Evolutionary conservation across 2,888 invertebrate species (phyloP), one percentile per base, ranked within the genome.

Genomic region (Drosophila paranaensis): DNA sequence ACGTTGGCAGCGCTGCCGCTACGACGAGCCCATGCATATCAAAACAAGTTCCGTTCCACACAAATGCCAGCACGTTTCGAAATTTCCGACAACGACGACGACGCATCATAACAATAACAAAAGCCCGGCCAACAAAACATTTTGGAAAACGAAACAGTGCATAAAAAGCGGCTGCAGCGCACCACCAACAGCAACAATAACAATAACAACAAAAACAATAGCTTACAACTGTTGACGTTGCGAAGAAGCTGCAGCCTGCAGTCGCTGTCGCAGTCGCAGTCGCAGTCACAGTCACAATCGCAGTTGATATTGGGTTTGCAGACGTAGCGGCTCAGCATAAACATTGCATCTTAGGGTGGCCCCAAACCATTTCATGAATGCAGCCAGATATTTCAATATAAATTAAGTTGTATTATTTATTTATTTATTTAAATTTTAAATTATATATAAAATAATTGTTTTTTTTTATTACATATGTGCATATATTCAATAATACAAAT

Each of bases 41-140:
- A 88, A 83, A 84, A 84, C 83, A 84, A 84, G 83, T 84, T 84
- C 83, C 83, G 88, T 84, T 88, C 88, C 83, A 84, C 88, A 79
- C 83, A 84, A 82, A 88, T 84, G 83, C 83, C 88, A 84, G 80
- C 83, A 88, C 83, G 83, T 84, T 84, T 84, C 82, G 85, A 84
- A 84, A 88, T 77, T 78, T 71, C 87, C 50, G 50, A 50, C 30
- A 33, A 33, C 71, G 60, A 73, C 62, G 62, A 60, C 74, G 71
- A 83, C 88, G 88, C 82, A 83, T 85, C 88, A 84, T 82, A 84
- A 88, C 83, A 84, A 84, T 84, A 84, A 88, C 83, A 83, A 83
- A 83, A 74, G 71, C 73, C 79, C 64, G 69, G 76, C 68, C 71
- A 72, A 81, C 78, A 70, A 82, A 83, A 86, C 77, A 77, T 73